Evolutionary conservation across 2,113 vertebrate genomes (phyloP).

Genomic region (Perca schrenkii): DNA sequence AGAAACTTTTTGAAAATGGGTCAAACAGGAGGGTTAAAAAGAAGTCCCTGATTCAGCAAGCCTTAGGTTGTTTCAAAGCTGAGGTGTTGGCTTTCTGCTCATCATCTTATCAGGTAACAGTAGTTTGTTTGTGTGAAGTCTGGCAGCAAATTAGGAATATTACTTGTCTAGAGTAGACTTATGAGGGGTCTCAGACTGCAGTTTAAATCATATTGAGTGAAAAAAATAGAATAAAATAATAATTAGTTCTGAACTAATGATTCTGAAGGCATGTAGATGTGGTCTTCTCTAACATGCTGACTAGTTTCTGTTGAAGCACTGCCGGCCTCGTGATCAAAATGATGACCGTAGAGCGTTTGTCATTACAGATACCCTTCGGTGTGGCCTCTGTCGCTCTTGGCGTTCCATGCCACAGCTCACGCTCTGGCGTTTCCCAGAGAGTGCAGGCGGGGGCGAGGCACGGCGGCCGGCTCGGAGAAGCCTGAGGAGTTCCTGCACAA

Average conservation of each 20-base stretch:
- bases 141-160: neutral
- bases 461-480: conserved; percentile 22
- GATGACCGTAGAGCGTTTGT: neutral
- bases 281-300: neutral
- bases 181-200: neutral
- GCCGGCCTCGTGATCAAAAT: neutral
- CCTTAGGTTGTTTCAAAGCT: too few species aligned
- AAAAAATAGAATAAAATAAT: too few species aligned
- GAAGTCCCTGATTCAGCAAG: too few species aligned
- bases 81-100: neutral
- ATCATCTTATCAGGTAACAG: neutral
- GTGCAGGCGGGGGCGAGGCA: neutral
- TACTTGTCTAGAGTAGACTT: neutral
- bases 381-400: conserved; percentile 93
- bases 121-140: neutral
- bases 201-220: neutral
- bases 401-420: conserved; percentile 86
- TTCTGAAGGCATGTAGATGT: too few species aligned
- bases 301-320: too few species aligned
- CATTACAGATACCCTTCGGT: conserved; percentile 84
- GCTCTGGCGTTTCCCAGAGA: conserved; percentile 86
- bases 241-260: neutral
- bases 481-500: conserved; percentile 88
- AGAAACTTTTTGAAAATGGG: too few species aligned
- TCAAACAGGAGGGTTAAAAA: too few species aligned